These are phyloP conservation scores for Mycteria americana DNA, from an alignment of 2,797 vertebrate species.

Conservation along the genomic window DNA sequence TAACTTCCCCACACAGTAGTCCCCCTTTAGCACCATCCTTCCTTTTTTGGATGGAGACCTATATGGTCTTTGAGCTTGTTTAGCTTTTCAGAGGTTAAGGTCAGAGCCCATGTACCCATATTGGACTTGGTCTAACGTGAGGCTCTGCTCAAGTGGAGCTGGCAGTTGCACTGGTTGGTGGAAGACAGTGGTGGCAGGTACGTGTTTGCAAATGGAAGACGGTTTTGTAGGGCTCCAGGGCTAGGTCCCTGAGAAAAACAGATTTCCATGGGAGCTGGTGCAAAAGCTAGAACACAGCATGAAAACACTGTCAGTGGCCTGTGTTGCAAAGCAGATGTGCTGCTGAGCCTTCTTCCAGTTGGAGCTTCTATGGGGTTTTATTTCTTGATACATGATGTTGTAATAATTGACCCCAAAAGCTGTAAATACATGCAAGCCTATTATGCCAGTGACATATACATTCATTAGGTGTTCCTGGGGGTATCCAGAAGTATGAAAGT, in stretches of 20 bases:
- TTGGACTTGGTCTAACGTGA: neutral
- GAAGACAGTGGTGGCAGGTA: neutral
- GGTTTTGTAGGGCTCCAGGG: neutral
- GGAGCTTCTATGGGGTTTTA: neutral
- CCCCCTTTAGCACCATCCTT: neutral
- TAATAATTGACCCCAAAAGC: neutral
- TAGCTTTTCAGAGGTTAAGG: neutral
- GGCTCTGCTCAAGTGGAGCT: neutral
- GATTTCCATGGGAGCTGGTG: neutral
- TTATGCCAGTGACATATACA: neutral
- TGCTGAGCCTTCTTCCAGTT: neutral
- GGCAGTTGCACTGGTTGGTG: neutral
- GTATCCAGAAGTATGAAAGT: neutral
- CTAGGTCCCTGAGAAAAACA: neutral
- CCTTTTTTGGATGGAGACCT: neutral
- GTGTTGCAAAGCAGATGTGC: neutral
- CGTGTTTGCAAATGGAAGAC: accelerated
- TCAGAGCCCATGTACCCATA: accelerated
- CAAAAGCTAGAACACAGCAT: neutral
- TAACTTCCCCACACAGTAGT: neutral
- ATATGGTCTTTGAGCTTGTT: neutral
- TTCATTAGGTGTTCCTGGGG: neutral
- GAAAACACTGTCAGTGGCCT: neutral
- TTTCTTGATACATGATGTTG: neutral
- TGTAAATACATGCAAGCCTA: neutral